Evolutionary conservation across 2,888 invertebrate species (phyloP).

Genomic region (Scaeva pyrastri): DNA sequence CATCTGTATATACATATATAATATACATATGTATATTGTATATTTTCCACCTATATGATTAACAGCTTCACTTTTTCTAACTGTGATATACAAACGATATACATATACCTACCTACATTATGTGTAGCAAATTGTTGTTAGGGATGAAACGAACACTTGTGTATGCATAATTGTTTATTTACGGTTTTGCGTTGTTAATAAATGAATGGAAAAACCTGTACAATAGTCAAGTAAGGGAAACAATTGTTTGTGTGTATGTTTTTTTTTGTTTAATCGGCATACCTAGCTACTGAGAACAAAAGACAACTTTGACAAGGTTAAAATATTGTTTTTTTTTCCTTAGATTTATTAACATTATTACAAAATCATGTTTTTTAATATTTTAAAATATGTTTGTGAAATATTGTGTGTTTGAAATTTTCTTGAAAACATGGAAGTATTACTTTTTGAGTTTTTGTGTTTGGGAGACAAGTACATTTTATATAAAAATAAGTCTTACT

Average conservation of each 20-base stretch:
- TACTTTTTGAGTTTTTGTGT: no score
- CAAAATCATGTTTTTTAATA: not conserved
- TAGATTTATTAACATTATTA: not conserved
- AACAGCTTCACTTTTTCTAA: no score
- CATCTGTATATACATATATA: no score
- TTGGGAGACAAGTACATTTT: no score
- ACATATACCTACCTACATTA: no score
- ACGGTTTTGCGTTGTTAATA: constrained; percentile 50
- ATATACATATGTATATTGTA: no score
- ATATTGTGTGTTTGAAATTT: no score
- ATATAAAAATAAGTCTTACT: no score
- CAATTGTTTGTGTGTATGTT: not conserved
- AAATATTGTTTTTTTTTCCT: not conserved
- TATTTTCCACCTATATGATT: no score
- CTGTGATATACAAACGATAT: no score
- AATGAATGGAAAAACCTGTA: constrained; percentile 53
- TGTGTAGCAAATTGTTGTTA: constrained; percentile 22
- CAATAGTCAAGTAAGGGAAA: constrained; percentile 4
- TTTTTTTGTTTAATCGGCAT: not conserved
- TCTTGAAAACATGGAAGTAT: no score
- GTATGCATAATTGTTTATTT: constrained; percentile 69
- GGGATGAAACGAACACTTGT: constrained; percentile 62
- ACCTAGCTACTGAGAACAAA: not conserved
- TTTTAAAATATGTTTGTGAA: no score
- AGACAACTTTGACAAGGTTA: not conserved